These are phyloP conservation scores for Nomada fucata DNA, from an alignment of 2,888 invertebrate genomes.

Conservation along the genomic window DNA sequence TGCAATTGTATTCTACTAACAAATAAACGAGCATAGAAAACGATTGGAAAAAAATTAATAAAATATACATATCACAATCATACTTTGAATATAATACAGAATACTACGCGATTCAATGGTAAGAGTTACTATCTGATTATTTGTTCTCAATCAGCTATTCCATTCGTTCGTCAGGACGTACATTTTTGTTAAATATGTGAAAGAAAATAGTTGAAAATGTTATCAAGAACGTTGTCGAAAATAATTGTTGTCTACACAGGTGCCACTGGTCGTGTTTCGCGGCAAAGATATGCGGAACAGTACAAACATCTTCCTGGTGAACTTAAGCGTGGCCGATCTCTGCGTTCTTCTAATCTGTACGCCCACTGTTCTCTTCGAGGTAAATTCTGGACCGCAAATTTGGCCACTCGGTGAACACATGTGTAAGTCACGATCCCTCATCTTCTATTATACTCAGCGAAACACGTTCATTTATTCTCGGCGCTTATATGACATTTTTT, in stretches of 20 bases:
- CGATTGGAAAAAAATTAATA: too few species aligned
- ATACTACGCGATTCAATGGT: too few species aligned
- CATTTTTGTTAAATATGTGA: too few species aligned
- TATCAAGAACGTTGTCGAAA: background rate
- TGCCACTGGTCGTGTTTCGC: slow-evolving; percentile 94
- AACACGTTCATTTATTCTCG: background rate
- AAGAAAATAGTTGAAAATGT: too few species aligned
- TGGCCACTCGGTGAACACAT: slow-evolving; percentile 96
- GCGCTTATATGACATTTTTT: too few species aligned
- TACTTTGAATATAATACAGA: too few species aligned
- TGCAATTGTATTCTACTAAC: too few species aligned
- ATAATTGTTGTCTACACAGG: slow-evolving; percentile 32
- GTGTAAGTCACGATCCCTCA: slow-evolving; percentile 90
- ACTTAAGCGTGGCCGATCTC: slow-evolving; percentile 96
- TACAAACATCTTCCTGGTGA: slow-evolving; percentile 97
- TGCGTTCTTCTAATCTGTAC: slow-evolving; percentile 96
- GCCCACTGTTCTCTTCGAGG: slow-evolving; percentile 96
- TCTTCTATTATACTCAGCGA: slow-evolving; percentile 33
- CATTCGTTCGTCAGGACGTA: too few species aligned
- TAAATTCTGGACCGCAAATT: slow-evolving; percentile 95
- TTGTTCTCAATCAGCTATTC: too few species aligned
- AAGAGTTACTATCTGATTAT: too few species aligned
- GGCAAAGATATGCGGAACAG: slow-evolving; percentile 97
- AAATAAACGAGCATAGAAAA: too few species aligned
- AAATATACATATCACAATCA: too few species aligned